These are phyloP conservation scores for Trigoniulus corallinus DNA, from an alignment of 1,140 invertebrate genomes.

Conservation along the genomic window DNA sequence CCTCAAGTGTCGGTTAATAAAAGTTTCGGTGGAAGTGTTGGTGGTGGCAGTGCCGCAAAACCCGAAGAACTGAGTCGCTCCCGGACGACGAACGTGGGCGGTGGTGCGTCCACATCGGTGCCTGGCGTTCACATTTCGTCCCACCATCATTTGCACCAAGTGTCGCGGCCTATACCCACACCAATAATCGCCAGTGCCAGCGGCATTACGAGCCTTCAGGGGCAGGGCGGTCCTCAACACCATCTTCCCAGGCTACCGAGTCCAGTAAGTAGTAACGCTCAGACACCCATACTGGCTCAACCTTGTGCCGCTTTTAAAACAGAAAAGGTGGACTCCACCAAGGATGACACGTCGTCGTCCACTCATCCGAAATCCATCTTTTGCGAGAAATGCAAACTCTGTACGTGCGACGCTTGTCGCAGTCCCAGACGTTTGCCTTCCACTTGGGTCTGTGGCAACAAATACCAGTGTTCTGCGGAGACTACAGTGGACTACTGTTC, in stretches of 20 bases:
- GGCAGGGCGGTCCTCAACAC: neutral
- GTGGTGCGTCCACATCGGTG: neutral
- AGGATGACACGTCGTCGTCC: neutral
- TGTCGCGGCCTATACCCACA: neutral
- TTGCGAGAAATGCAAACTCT: slow-evolving; percentile 66
- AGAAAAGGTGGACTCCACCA: neutral
- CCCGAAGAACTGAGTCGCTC: neutral
- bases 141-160: neutral
- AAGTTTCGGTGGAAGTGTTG: neutral
- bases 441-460: slow-evolving; percentile 70
- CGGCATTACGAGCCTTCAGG: no score
- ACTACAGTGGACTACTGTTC: slow-evolving; percentile 69
- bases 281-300: neutral
- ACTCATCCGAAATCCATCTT: slow-evolving; percentile 41
- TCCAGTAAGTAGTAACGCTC: no score
- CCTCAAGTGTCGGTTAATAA: slow-evolving; percentile 14
- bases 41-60: neutral
- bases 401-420: slow-evolving; percentile 70
- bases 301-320: neutral
- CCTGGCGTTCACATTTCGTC: slow-evolving; percentile 14
- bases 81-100: neutral
- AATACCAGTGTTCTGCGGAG: slow-evolving; percentile 70
- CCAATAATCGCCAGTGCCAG: neutral
- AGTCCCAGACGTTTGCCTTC: slow-evolving; percentile 63
- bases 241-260: neutral